Conservation (phyloP, 2,113 vertebrate species). For the Acinonyx jubatus region DNA sequence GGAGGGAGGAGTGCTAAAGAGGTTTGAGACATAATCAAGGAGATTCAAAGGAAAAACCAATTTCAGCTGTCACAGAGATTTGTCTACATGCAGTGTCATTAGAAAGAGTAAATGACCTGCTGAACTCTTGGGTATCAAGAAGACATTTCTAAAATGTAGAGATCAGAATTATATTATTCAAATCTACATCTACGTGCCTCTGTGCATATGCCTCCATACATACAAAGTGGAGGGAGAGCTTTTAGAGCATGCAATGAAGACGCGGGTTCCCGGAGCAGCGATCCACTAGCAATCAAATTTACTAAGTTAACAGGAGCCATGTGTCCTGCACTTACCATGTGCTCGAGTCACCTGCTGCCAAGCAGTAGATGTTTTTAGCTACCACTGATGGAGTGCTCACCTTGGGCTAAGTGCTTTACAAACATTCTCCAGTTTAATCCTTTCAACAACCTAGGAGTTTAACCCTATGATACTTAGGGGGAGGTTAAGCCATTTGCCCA, state of each 20-base stretch:
- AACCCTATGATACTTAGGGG: conserved; percentile 8
- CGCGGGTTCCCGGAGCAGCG: not conserved
- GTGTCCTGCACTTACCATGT: not conserved
- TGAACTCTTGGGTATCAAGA: conserved; percentile 28
- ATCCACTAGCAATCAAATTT: not conserved
- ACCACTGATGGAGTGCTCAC: not conserved
- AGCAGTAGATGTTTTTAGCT: not conserved
- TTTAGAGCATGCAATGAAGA: not conserved
- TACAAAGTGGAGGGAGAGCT: not conserved
- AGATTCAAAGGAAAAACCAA: conserved; percentile 55
- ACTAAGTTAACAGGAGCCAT: not conserved
- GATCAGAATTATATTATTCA: not conserved
- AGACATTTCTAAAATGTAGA: conserved; percentile 35
- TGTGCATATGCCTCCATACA: not conserved
- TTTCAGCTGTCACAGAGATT: conserved; percentile 41
- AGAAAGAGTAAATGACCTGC: conserved; percentile 31
- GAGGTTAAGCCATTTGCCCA: conserved; percentile 7
- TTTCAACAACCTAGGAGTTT: conserved; percentile 25
- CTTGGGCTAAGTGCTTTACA: conserved; percentile 7
- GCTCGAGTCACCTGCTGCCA: not conserved
- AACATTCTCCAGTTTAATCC: conserved; percentile 59
- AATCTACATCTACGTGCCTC: not conserved
- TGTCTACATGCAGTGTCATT: not conserved
- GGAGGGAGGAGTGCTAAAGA: not conserved
- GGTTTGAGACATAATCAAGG: conserved; percentile 36